Percentiles rank a stretch among this genome's conserved stretches.
Conservation (phyloP, 1,140 invertebrate species). For the Cotesia vestalis region DNA sequence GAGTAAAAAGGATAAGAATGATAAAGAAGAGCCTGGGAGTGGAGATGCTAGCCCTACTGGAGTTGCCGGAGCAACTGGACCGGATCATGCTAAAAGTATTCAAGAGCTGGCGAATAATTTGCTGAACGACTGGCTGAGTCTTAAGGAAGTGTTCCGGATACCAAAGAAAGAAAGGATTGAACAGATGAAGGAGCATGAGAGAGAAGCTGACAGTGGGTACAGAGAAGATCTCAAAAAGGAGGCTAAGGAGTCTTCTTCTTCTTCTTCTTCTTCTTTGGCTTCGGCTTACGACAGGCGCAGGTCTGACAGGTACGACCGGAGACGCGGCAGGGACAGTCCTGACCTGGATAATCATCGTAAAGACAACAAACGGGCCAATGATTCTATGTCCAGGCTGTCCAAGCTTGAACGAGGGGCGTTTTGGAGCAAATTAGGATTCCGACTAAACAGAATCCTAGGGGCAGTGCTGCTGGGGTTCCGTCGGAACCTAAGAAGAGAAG, state of each 20-base stretch:
- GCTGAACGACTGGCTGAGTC: constrained; percentile 78
- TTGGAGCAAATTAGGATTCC: constrained; percentile 4
- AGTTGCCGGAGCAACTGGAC: neutral
- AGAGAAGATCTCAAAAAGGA: constrained; percentile 65
- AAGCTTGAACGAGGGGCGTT: constrained; percentile 71
- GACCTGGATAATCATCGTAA: constrained; percentile 51
- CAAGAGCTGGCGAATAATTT: constrained; percentile 73
- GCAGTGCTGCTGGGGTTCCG: neutral
- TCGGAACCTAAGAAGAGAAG: constrained; percentile 58
- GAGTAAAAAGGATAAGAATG: neutral
- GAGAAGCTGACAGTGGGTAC: constrained; percentile 77
- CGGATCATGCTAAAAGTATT: constrained; percentile 47
- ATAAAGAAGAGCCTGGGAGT: neutral
- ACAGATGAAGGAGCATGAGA: constrained; percentile 92
- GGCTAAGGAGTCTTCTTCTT: constrained; percentile 49
- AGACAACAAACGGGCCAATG: constrained; percentile 54
- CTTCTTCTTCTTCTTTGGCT: constrained; percentile 51
- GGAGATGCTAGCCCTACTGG: neutral
- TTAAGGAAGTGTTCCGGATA: constrained; percentile 92
- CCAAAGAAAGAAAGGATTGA: constrained; percentile 94
- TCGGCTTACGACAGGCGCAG: constrained; percentile 59
- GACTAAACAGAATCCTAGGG: constrained; percentile 9
- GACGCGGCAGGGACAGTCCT: constrained; percentile 57
- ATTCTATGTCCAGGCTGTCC: constrained; percentile 66
- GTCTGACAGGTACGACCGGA: constrained; percentile 53